These are phyloP conservation scores for Thamnophis elegans DNA, from an alignment of 2,797 vertebrate species.

Conservation along the genomic window DNA sequence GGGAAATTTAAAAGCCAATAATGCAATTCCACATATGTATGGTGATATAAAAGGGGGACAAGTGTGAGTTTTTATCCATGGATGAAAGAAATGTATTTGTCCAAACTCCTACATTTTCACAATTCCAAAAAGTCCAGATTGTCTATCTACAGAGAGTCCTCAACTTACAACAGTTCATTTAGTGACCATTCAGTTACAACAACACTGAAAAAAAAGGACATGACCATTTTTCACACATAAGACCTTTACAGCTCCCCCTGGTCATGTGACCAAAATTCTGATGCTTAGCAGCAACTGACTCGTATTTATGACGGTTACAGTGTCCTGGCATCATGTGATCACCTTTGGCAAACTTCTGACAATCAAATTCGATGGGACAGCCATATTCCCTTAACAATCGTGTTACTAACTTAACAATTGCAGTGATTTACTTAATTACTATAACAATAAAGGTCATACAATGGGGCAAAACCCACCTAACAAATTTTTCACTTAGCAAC, in stretches of 20 bases:
- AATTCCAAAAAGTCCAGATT: neutral
- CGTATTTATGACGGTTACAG: neutral
- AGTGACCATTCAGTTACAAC: neutral
- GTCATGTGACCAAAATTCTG: neutral
- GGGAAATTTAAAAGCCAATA: neutral
- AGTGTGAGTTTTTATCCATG: neutral
- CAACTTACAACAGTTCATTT: neutral
- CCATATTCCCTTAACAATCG: neutral
- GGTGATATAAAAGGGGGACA: neutral
- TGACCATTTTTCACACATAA: neutral
- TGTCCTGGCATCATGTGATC: neutral
- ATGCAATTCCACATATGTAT: neutral
- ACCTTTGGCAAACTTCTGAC: neutral
- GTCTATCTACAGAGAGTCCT: neutral
- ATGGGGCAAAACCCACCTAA: neutral
- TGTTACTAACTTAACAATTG: too few species aligned
- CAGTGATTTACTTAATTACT: neutral
- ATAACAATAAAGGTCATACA: neutral
- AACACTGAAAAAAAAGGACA: neutral
- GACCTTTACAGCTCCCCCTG: neutral
- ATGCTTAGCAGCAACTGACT: neutral
- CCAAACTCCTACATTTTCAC: neutral
- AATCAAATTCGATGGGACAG: neutral
- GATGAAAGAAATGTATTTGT: neutral
- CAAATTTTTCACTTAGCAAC: neutral